Conservation (phyloP, 2,797 vertebrate species). For the Thalassophryne amazonica region DNA sequence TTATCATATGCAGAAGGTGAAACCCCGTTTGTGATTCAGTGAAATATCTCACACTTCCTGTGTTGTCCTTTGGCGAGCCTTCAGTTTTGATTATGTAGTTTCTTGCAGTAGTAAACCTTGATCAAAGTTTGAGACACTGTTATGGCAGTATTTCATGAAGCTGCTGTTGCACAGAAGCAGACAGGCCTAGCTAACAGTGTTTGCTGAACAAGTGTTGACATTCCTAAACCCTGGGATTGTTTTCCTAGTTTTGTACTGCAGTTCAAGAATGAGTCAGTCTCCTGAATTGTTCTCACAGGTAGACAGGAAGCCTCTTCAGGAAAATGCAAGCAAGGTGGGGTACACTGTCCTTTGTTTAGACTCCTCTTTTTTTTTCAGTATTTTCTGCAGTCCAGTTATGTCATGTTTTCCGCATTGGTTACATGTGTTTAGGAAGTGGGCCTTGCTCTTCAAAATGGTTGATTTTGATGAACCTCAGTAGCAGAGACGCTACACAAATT, state of each 20-base stretch:
- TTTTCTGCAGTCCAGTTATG: conserved; percentile 9
- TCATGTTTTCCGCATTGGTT: background rate
- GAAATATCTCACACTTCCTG: background rate
- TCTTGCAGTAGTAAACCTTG: conserved; percentile 23
- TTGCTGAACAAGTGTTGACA: conserved; percentile 59
- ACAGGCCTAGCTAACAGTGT: conserved; percentile 8
- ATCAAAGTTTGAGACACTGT: conserved; percentile 7
- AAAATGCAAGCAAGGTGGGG: conserved; percentile 63
- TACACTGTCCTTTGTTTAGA: conserved; percentile 52
- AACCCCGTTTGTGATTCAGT: background rate
- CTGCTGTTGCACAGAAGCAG: conserved; percentile 1
- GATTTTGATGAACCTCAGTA: too few species aligned
- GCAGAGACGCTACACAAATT: too few species aligned
- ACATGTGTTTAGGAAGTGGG: background rate
- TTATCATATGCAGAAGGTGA: background rate
- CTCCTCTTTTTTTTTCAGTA: conserved; percentile 9
- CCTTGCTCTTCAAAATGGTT: too few species aligned
- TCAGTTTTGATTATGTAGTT: conserved; percentile 2
- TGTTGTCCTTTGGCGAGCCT: background rate
- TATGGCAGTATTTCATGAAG: conserved; percentile 12
- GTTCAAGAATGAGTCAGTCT: conserved; percentile 57
- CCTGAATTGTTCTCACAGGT: conserved; percentile 76
- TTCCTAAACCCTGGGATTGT: conserved; percentile 48
- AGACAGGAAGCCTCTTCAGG: conserved; percentile 77
- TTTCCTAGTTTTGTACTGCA: conserved; percentile 53